Conservation (phyloP, 2,888 invertebrate genomes). For the Drosophila ezoana region DNA sequence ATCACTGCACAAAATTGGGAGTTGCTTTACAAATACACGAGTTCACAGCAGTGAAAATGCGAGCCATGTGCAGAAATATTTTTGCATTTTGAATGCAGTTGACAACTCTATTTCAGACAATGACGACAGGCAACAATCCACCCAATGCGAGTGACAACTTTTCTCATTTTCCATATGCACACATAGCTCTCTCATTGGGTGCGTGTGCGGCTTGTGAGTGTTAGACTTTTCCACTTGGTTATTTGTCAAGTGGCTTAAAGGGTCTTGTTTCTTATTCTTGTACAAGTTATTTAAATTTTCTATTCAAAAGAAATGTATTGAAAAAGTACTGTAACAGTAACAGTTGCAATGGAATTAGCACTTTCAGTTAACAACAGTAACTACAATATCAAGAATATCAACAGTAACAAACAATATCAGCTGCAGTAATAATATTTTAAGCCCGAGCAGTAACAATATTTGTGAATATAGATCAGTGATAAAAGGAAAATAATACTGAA, state of each 20-base stretch:
- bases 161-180: conserved; percentile 37
- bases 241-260: conserved; percentile 3
- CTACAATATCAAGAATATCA: no score
- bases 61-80: conserved; percentile 4
- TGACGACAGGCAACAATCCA: conserved; percentile 21
- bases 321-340: not conserved
- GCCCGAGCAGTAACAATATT: no score
- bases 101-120: conserved; percentile 34
- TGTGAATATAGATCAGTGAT: no score
- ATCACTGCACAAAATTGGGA: conserved; percentile 35
- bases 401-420: no score
- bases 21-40: conserved; percentile 20
- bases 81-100: conserved; percentile 40
- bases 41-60: not conserved
- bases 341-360: not conserved
- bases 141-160: conserved; percentile 43
- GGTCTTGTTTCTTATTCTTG: not conserved
- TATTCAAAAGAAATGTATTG: not conserved
- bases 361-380: not conserved
- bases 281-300: conserved; percentile 16
- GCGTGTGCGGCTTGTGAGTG: not conserved
- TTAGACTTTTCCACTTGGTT: conserved; percentile 13
- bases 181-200: not conserved
- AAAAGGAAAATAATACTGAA: no score
- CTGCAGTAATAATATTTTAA: no score